phyloP scores from a whole-genome alignment of 1,140 invertebrate species.

The Calephelis nemesis region DNA sequence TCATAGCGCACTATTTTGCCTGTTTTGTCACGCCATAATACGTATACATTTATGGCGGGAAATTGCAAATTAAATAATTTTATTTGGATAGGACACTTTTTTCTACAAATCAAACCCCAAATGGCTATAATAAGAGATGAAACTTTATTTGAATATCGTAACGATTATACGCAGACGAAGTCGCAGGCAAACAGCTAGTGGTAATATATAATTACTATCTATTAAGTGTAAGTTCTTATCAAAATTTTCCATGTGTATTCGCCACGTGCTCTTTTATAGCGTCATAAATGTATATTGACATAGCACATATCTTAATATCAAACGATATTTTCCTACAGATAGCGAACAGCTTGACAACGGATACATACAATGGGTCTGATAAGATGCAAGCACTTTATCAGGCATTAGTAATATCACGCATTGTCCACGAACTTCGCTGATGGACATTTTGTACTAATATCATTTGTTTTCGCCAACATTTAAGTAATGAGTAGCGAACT shows the following conservation, averaged over 20 bases:
- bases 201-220: not conserved
- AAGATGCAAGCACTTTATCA: not conserved
- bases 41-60: too few species aligned
- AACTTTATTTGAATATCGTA: not conserved
- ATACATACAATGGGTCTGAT: not conserved
- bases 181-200: not conserved
- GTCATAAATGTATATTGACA: not conserved
- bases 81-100: too few species aligned
- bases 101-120: too few species aligned
- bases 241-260: not conserved
- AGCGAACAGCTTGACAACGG: not conserved
- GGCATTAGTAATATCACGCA: not conserved
- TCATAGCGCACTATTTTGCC: too few species aligned
- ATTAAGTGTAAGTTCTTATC: not conserved
- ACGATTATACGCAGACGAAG: not conserved
- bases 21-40: too few species aligned
- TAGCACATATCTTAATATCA: constrained; percentile 4
- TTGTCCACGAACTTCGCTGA: not conserved
- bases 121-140: too few species aligned
- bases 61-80: too few species aligned
- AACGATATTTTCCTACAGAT: not conserved
- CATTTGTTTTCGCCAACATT: not conserved
- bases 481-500: too few species aligned
- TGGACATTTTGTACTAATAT: not conserved
- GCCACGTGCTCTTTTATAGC: not conserved